Evolutionary conservation across 2,797 vertebrate genomes (phyloP).

Genomic region (Takifugu rubripes): DNA sequence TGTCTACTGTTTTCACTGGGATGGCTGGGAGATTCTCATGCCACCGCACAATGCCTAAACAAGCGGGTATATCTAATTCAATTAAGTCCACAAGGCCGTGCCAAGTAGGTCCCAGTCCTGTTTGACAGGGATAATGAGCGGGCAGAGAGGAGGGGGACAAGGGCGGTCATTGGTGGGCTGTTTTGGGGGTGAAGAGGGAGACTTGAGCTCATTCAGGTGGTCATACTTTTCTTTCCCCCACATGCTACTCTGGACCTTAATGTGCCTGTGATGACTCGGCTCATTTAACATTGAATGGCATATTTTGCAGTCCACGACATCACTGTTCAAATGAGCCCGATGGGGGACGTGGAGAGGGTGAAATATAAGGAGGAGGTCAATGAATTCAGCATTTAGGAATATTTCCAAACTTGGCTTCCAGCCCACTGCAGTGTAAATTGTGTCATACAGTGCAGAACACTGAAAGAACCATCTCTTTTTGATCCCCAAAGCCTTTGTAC

Average conservation of each 20-base stretch:
- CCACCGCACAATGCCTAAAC: slow-evolving; percentile 78
- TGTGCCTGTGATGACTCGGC: slow-evolving; percentile 60
- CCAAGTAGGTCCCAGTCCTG: slow-evolving; percentile 74
- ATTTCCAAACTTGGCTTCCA: slow-evolving; percentile 41
- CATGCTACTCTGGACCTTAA: slow-evolving; percentile 57
- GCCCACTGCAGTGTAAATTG: slow-evolving; percentile 30
- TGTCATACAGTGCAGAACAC: slow-evolving; percentile 20
- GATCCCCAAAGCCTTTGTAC: slow-evolving; percentile 1
- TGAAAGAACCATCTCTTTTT: slow-evolving; percentile 13
- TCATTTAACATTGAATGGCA: slow-evolving; percentile 64
- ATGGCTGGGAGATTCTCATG: slow-evolving; percentile 78
- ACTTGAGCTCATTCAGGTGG: slow-evolving; percentile 64
- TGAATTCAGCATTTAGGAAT: slow-evolving; percentile 35
- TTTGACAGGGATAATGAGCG: slow-evolving; percentile 80
- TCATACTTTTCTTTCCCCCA: slow-evolving; percentile 57
- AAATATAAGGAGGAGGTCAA: slow-evolving; percentile 28
- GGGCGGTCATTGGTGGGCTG: slow-evolving; percentile 24
- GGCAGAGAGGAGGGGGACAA: slow-evolving; percentile 38
- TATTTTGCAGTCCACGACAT: slow-evolving; percentile 69
- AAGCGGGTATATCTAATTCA: slow-evolving; percentile 86
- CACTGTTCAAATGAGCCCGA: slow-evolving; percentile 47
- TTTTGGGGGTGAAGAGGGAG: slow-evolving; percentile 35
- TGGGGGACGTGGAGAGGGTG: slow-evolving; percentile 48
- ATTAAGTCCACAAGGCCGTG: slow-evolving; percentile 80
- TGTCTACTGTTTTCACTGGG: slow-evolving; percentile 60